Percentiles rank a stretch among this genome's conserved stretches.
phyloP scores from a whole-genome alignment of 2,888 invertebrate genomes.

The Tuberolachnus salignus region DNA sequence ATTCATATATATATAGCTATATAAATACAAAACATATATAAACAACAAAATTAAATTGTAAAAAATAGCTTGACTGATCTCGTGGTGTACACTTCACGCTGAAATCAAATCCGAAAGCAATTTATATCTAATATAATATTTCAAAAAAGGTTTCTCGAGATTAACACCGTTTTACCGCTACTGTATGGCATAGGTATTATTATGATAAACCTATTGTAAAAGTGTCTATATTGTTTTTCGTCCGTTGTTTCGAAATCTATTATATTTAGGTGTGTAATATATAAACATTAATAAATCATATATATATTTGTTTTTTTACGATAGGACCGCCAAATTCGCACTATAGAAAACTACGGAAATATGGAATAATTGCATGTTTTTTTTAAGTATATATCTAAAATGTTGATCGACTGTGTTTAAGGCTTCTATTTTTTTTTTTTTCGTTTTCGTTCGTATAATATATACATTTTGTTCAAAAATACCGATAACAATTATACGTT shows the following conservation, averaged over 20 bases:
- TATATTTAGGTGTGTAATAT: slow-evolving; percentile 2
- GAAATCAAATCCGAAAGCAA: no score
- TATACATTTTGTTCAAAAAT: not conserved
- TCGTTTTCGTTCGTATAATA: not conserved
- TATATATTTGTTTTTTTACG: not conserved
- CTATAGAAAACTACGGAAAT: not conserved
- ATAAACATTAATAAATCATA: not conserved
- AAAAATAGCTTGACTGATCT: no score
- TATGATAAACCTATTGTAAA: no score
- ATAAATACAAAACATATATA: no score
- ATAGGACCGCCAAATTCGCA: not conserved
- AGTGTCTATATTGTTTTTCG: no score
- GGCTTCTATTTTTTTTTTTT: slow-evolving; percentile 1
- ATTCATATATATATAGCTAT: no score
- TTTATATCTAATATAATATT: no score
- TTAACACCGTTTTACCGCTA: no score
- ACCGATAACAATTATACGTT: not conserved
- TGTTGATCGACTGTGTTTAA: not conserved
- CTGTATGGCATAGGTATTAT: no score
- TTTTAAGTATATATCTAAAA: not conserved
- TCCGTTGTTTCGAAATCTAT: not conserved
- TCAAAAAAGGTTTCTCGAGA: no score
- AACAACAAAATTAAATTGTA: no score
- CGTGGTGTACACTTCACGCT: no score
- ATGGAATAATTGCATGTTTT: slow-evolving; percentile 8